phyloP scores from a whole-genome alignment of 2,113 vertebrate species.

The Rousettus leschenaultii region DNA sequence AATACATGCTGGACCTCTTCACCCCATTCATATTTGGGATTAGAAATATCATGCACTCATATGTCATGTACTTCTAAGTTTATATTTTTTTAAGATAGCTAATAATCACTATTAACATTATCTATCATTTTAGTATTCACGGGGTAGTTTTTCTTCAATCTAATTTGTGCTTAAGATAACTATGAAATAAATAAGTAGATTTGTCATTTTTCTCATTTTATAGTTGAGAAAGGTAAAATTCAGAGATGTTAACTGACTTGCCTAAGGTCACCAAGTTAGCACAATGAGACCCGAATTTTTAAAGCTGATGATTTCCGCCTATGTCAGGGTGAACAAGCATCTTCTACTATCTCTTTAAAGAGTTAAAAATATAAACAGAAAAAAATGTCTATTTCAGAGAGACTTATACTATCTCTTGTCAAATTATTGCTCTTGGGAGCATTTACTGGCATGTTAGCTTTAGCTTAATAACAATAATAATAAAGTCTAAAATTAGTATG shows the following conservation, averaged over 20 bases:
- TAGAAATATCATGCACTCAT: neutral
- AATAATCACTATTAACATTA: neutral
- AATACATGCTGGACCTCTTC: neutral
- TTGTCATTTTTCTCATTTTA: neutral
- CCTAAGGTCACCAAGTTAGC: neutral
- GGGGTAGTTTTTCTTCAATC: neutral
- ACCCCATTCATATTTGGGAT: neutral
- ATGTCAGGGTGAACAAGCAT: neutral
- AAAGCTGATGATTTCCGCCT: neutral
- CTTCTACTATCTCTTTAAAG: neutral
- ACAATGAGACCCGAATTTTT: neutral
- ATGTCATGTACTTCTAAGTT: neutral
- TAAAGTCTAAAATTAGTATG: constrained; percentile 32
- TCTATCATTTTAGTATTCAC: neutral
- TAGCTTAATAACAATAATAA: constrained; percentile 43
- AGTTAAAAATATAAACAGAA: neutral
- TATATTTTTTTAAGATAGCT: neutral
- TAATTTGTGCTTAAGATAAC: neutral
- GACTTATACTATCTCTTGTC: neutral
- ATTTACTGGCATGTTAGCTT: constrained; percentile 39
- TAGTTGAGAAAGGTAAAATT: constrained; percentile 16
- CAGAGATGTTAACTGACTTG: neutral
- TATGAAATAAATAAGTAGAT: neutral
- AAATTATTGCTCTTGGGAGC: constrained; percentile 20
- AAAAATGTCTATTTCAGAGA: constrained; percentile 39